These are phyloP conservation scores for Triops longicaudatus DNA, from an alignment of 1,140 invertebrate genomes.

Conservation along the genomic window DNA sequence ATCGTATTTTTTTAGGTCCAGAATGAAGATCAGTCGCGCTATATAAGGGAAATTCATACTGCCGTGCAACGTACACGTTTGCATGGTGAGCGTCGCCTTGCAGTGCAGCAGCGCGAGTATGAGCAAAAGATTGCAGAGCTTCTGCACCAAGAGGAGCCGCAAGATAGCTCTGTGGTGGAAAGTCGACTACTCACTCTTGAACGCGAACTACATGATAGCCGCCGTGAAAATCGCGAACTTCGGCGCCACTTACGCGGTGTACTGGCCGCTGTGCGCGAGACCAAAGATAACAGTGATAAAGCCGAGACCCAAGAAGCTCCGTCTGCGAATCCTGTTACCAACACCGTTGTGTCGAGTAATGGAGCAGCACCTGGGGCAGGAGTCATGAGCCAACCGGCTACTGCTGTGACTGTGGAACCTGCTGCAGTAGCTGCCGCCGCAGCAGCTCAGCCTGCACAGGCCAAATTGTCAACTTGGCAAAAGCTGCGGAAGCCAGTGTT, in stretches of 20 bases:
- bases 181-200: conserved; percentile 36
- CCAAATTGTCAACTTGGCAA: conserved; percentile 3
- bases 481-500: conserved; percentile 4
- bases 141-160: conserved; percentile 39
- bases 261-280: neutral
- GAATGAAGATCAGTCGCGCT: conserved; percentile 41
- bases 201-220: conserved; percentile 42
- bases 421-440: conserved; percentile 1
- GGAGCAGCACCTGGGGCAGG: conserved; percentile 8
- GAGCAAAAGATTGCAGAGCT: conserved; percentile 42
- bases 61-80: conserved; percentile 39
- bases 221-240: conserved; percentile 35
- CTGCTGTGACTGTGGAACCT: conserved; percentile 11
- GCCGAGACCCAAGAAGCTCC: neutral
- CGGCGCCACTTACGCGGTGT: conserved; percentile 24
- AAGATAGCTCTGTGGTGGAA: conserved; percentile 29
- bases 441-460: neutral
- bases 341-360: neutral
- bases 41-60: conserved; percentile 40
- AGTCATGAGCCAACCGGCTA: conserved; percentile 16
- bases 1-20: conserved; percentile 39
- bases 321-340: neutral
- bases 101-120: conserved; percentile 41
- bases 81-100: conserved; percentile 40
- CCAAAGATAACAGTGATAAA: conserved; percentile 17